Evolutionary conservation across 2,113 vertebrate species (phyloP), one percentile per base, ranked within the genome.

Genomic region (Hystrix cristata): DNA sequence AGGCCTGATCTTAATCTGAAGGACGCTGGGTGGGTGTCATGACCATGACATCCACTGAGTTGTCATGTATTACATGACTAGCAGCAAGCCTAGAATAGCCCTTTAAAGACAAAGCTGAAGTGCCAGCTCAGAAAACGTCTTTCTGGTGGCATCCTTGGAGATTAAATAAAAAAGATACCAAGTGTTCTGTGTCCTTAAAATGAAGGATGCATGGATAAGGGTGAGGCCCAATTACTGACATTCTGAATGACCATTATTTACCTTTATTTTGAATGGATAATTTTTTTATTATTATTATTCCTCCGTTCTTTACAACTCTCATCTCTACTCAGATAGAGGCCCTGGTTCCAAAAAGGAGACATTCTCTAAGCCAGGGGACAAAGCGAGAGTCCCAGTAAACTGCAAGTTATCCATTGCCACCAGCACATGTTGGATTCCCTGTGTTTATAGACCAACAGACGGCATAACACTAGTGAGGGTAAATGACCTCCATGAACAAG

Each of bases 271-370:
- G 11, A 90, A 55, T 23, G 34, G 14, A 85, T 38, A 18, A 23
- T 6, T 14, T 51, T 78, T 21, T 21, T 53, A 23, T 6, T 14
- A 29, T 78, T 21, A 15, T 53, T 43, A 38, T 46, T 11, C 27
- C 78, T 89, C 31, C 43, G 14, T 82, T 69, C 60, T 34, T 10
- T 29, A 14, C 38, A 57, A 60, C 7, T 80, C 5, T 57, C 81
- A 3, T 14, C 9, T 48, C 59, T 59, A 23, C 19, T 43, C 90
- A 43, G 46, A 34, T 71, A 8, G 2, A 69, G 43, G 71, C 71
- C 0, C 1, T 85, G 3, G 19, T 62, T n/a, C n/a, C 3, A 46
- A 11, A 23, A 55, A 23, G 11, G 8, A 18, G n/a, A 3, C 8
- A 69, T 16, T 65, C 34, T 84, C 3, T 76, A 72, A 72, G 7